Evolutionary conservation across 2,113 vertebrate species (phyloP), one percentile per base, ranked within the genome.

Genomic region (Rhipidura dahli): DNA sequence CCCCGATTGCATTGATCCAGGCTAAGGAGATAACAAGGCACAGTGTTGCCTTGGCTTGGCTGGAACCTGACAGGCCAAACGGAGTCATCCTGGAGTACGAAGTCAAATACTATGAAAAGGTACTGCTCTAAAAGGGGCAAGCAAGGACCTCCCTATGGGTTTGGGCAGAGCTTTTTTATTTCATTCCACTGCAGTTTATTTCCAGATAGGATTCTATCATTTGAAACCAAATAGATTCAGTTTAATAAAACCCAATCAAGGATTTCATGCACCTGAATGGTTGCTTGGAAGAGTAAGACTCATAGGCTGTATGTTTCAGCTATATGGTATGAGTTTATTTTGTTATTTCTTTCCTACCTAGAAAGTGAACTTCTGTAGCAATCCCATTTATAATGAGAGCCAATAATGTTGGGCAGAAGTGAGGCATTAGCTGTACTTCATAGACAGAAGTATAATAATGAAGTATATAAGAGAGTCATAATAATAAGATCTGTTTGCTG

Each of bases 51-150:
- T 97, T 99, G 97, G 98, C 98, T 63, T 99, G 99, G 99, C 97
- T 99, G 94, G 99, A 99, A 35, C 99, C 99, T 8, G 99, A 99
- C 44, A 98, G 99, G 45, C 98, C 99, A 96, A 99, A 99, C 12
- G 99, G 99, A 35, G 99, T 99, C 82, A 99, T 99, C 93, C 96
- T 99, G 93, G 99, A 99, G 87, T 99, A 99, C 16, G 99, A 99
- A 97, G 99, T 99, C 98, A 99, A 99, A 94, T 99, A 99, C 96
- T 99, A 99, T 16, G 99, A 99, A 94, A 99, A 99, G 99, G 99
- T 99, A 97, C 64, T 75, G n/a, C 64, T 93, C 27, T 63, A 35
- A 95, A 87, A 60, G 10, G 51, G 28, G 44, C 87, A 77, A 75
- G 50, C 31, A 30, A 64, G 31, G 50, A 28, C 9, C 8, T 73